Evolutionary conservation across 2,888 invertebrate genomes (phyloP), one percentile per base, ranked within the genome.

Genomic region (Ophion obscuratus): DNA sequence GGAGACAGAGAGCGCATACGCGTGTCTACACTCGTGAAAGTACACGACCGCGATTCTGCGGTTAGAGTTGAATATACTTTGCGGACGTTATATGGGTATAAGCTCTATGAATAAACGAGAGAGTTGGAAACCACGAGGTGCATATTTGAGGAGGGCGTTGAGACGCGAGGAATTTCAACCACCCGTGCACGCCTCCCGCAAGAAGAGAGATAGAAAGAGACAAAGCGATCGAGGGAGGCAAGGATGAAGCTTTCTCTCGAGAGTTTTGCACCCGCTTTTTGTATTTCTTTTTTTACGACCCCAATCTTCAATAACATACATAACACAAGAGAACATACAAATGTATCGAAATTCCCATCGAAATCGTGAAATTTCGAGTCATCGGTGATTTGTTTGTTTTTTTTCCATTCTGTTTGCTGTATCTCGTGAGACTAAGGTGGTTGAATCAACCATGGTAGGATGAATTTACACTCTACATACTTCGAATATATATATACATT

Each of bases 81-180:
- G 86, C 83, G 86, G 86, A 71, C 81, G 81, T 81, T 81, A 81
- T 75, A 75, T 74, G 53, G 53, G 14, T 53, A 75, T 81, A 73
- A 80, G 81, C 83, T 75, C 83, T 84, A 81, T 83, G 86, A 81
- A 86, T 81, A 81, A 86, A 83, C 74, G 86, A 86, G 83, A 80
- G 85, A 85, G 86, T 75, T 81, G 77, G 78, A 83, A 83, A 86
- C 86, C 83, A 66, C 86, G 86, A 86, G 86, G 83, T 86, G 86
- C 86, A 86, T 86, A 86, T 86, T 86, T 86, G 86, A 86, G 86
- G 77, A 83, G 86, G 81, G 83, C 81, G 81, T 83, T 81, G 83
- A 86, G 83, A 83, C 70, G 83, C 86, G 74, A 86, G 81, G 86
- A 86, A 86, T 86, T 86, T 68, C 61, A 68, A 61, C 81, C 67